Percentiles rank a stretch among this genome's conserved stretches.
phyloP scores from a whole-genome alignment of 2,888 invertebrate species.

The Melikaiella ostensackeni region DNA sequence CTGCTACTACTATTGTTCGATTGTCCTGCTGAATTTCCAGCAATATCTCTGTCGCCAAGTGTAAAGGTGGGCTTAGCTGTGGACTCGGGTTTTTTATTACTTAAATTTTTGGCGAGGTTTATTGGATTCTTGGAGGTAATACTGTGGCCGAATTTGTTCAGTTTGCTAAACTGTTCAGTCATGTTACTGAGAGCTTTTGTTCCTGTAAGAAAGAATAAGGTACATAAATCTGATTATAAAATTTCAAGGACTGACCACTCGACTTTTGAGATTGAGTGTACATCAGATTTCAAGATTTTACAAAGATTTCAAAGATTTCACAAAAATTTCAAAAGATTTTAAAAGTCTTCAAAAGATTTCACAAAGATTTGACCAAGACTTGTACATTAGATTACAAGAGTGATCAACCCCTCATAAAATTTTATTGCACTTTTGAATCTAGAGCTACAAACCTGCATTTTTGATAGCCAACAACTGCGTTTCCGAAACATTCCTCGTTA shows the following conservation, averaged over 20 bases:
- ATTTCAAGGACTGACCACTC: no score
- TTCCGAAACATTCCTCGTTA: conserved; percentile 91
- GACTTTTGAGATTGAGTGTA: no score
- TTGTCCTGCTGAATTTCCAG: conserved; percentile 77
- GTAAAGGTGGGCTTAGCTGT: conserved; percentile 69
- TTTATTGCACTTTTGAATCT: not conserved
- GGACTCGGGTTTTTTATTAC: conserved; percentile 55
- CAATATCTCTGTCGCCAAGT: conserved; percentile 67
- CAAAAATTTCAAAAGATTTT: no score
- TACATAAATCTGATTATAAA: not conserved
- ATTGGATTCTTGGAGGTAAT: conserved; percentile 77
- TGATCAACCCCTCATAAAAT: not conserved
- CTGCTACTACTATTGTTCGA: conserved; percentile 78
- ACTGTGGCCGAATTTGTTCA: conserved; percentile 85
- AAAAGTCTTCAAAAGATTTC: no score
- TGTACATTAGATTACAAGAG: no score
- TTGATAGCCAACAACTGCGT: conserved; percentile 89
- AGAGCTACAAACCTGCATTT: conserved; percentile 81
- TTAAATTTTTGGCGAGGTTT: conserved; percentile 61
- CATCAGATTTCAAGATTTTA: no score
- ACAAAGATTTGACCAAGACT: not conserved
- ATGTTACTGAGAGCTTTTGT: conserved; percentile 92
- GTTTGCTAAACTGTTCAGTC: conserved; percentile 91
- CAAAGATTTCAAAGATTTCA: no score
- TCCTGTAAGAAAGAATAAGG: conserved; percentile 78